Base-by-base conservation (phyloP, 1,140 invertebrate genomes). In the Caligus rogercresseyi region DNA sequence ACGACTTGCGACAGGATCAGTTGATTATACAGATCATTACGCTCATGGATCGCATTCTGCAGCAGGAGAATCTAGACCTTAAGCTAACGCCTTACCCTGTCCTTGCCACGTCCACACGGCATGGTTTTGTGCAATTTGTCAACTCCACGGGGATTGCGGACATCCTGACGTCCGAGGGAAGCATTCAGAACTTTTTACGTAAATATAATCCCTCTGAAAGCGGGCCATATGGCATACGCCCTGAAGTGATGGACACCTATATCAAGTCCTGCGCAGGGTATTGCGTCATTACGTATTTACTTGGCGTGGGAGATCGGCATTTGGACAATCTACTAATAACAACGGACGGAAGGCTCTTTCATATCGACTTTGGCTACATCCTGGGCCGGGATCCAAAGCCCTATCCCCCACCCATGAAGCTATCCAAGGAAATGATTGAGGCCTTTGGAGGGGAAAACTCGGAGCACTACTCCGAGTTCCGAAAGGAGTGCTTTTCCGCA, bases 361-460 rank as follows among this genome's bases (percentile, higher is more conserved):
- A 99, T 73, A 95, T 99, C 66, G 96, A 99, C 77, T 99, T 99
- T 76, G 95, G 95, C 1, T 99, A 94, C 70, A 98, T 99, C 70
- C 77, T 98, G 25, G 95, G 95, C 3, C 79, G 94, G 61, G 96
- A 99, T 76, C 95, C 96, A 1, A 99, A 99, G 74, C 92, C 91
- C 3, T 79, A 98, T 70, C 94, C 94, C 2, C 91, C 94, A 7
- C 91, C 94, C 2, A 98, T 99, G 92, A 98, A 97, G 75, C 77
- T 99, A 0, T 96, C 88, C 71, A 89, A 88, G 71, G 95, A 98
- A 78, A 98, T 99, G 94, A 89, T 98, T 1, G 94, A 98, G 71
- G 93, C 87, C 0, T 98, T 99, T 94, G 95, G 95, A 3, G 94
- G 94, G 0, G 80, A 87, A 0, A 83, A 83, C 65, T 89, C 88